A percentile compares a stretch with the other conserved stretches of the same genome.
Evolutionary conservation across 2,888 invertebrate genomes (phyloP).

Genomic region (Athripsodes cinereus): DNA sequence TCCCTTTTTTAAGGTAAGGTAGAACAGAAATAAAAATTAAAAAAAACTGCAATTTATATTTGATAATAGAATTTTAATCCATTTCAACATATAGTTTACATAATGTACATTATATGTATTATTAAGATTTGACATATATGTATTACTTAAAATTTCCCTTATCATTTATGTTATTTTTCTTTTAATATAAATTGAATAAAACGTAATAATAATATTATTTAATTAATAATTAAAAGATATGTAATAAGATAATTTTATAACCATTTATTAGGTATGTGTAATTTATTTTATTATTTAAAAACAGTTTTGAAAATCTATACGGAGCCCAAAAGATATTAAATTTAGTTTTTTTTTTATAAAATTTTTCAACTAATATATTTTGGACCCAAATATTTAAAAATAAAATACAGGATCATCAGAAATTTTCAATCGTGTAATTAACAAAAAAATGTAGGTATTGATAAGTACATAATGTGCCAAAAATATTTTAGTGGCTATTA

Average conservation of each 20-base stretch:
- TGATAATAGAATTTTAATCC: background rate
- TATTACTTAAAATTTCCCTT: background rate
- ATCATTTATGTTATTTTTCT: background rate
- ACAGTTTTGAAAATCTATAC: background rate
- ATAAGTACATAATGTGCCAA: no score
- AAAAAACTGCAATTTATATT: background rate
- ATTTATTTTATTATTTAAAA: no score
- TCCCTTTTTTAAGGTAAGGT: no score
- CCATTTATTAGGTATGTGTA: no score
- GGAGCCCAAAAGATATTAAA: conserved; percentile 1
- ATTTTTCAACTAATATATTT: conserved; percentile 1
- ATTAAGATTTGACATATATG: background rate
- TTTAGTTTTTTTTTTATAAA: conserved; percentile 2
- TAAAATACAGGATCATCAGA: background rate
- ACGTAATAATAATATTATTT: no score
- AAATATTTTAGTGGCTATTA: no score
- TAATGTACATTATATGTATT: conserved; percentile 20
- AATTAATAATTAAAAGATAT: no score
- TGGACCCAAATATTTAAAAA: background rate
- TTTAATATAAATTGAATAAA: no score
- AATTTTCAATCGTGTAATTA: no score
- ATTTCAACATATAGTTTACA: conserved; percentile 24
- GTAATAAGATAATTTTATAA: no score
- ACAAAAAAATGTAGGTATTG: no score
- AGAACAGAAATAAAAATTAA: background rate